These are phyloP conservation scores for Phallusia fumigata DNA, from an alignment of 23 tunicate genomes.

Conservation along the genomic window DNA sequence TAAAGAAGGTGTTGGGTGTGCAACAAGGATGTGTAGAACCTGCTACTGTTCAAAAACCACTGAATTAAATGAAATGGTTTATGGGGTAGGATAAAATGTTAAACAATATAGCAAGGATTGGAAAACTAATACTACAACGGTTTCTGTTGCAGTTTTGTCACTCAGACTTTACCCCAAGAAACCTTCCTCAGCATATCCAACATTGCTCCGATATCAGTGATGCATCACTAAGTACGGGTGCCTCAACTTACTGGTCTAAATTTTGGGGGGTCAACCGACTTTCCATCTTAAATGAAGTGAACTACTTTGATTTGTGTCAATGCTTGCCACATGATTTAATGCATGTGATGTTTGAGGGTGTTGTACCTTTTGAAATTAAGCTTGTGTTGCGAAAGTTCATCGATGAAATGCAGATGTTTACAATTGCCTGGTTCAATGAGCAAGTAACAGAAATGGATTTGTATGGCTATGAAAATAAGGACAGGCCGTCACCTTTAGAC, in stretches of 20 bases:
- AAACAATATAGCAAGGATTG: not conserved
- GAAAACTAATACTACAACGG: not conserved
- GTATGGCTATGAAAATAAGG: constrained; percentile 24
- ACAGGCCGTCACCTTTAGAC: constrained; percentile 3
- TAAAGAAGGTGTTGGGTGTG: constrained; percentile 27
- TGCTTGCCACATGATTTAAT: constrained; percentile 29
- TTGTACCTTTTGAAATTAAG: constrained; percentile 20
- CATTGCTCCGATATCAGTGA: not conserved
- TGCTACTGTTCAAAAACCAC: constrained; percentile 14
- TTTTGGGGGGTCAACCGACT: constrained; percentile 22
- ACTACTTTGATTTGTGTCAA: constrained; percentile 7
- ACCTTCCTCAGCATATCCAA: not conserved
- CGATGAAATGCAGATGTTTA: constrained; percentile 9
- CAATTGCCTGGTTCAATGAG: constrained; percentile 7
- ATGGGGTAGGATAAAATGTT: not conserved
- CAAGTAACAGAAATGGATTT: not conserved
- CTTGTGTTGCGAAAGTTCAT: constrained; percentile 6
- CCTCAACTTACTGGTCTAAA: constrained; percentile 13
- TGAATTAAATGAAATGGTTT: constrained; percentile 10
- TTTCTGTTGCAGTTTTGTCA: constrained; percentile 16
- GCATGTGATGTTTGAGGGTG: constrained; percentile 27
- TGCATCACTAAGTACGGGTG: not conserved
- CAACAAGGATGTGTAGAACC: constrained; percentile 19
- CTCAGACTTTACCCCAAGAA: not conserved
- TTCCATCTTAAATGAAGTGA: constrained; percentile 3